Conservation (phyloP, 2,888 invertebrate species). For the Pachymerium ferrugineum region DNA sequence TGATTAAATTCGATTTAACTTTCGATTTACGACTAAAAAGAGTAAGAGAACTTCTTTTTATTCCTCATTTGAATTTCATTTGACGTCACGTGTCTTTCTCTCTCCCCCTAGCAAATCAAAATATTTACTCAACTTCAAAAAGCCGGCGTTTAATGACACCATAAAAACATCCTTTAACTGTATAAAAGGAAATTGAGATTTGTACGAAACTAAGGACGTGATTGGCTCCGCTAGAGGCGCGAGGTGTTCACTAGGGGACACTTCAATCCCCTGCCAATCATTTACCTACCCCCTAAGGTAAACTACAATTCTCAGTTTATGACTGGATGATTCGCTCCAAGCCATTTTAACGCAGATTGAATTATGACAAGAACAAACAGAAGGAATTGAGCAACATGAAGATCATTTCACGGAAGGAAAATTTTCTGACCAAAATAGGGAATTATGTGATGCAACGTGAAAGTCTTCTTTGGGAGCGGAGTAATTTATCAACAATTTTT, state of each 20-base stretch:
- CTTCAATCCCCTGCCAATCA: neutral
- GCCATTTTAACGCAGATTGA: neutral
- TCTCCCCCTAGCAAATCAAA: too few relatives aligned
- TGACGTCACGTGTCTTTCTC: too few relatives aligned
- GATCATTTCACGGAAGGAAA: too few relatives aligned
- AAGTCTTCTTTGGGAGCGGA: too few relatives aligned
- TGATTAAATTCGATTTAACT: too few relatives aligned
- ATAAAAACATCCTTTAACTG: neutral
- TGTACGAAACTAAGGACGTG: neutral
- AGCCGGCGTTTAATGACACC: neutral
- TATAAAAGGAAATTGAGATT: neutral
- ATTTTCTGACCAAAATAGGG: too few relatives aligned
- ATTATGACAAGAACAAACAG: neutral
- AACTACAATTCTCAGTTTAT: neutral
- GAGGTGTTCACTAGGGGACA: neutral
- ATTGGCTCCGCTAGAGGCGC: neutral
- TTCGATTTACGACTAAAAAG: too few relatives aligned
- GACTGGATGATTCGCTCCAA: neutral
- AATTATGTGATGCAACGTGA: too few relatives aligned
- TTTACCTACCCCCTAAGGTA: neutral
- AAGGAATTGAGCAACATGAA: neutral
- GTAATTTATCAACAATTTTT: too few relatives aligned
- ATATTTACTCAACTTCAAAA: neutral
- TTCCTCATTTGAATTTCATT: too few relatives aligned
- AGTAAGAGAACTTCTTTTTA: too few relatives aligned